Evolutionary conservation across 2,888 invertebrate genomes (phyloP).

Genomic region (Tridacna gigas): DNA sequence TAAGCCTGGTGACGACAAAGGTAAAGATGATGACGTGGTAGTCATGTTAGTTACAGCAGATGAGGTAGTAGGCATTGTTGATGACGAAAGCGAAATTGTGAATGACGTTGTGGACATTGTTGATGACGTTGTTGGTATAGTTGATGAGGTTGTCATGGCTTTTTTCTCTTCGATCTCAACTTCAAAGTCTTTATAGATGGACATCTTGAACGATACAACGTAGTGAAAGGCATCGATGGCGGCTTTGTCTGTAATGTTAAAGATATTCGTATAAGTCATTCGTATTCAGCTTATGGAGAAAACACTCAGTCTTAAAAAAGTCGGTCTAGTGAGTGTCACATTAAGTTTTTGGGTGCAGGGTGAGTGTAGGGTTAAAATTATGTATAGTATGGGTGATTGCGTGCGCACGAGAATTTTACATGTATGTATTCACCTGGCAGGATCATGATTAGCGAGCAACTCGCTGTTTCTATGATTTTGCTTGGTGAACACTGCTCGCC

Average conservation of each 20-base stretch:
- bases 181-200: conserved; percentile 35
- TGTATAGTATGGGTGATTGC: too few species aligned
- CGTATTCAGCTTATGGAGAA: background rate
- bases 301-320: too few species aligned
- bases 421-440: too few species aligned
- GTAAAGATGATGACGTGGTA: background rate
- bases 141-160: conserved; percentile 14
- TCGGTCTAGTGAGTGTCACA: too few species aligned
- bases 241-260: conserved; percentile 28
- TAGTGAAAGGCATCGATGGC: conserved; percentile 30
- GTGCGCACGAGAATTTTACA: too few species aligned
- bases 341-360: too few species aligned
- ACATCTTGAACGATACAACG: conserved; percentile 43
- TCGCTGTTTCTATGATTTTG: too few species aligned
- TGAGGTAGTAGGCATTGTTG: background rate
- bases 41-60: conserved; percentile 5
- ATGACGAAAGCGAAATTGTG: background rate
- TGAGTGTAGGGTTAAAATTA: too few species aligned
- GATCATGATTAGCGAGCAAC: too few species aligned
- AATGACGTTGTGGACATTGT: background rate
- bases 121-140: background rate
- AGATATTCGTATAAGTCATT: background rate
- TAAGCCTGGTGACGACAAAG: background rate
- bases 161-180: conserved; percentile 29
- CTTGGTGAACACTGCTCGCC: too few species aligned